Evolutionary conservation across 2,888 invertebrate species (phyloP).

Genomic region (Lobophora halterata): DNA sequence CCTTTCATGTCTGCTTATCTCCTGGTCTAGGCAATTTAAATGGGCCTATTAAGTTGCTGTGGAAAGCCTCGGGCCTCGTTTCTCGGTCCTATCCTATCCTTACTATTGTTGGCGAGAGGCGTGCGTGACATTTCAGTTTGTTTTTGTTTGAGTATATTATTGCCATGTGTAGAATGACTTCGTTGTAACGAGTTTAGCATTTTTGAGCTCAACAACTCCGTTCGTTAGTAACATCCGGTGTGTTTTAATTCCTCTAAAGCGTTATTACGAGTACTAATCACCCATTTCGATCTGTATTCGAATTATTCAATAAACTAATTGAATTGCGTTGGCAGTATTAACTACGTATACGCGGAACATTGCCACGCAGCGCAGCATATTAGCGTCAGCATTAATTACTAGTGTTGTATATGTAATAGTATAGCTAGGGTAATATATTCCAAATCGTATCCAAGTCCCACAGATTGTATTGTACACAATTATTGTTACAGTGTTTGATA

Average conservation of each 20-base stretch:
- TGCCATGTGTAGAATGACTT: conserved; percentile 10
- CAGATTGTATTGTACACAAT: conserved; percentile 9
- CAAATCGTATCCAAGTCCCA: conserved; percentile 20
- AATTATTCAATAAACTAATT: conserved; percentile 27
- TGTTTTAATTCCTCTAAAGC: conserved; percentile 5
- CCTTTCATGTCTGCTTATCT: conserved; percentile 76
- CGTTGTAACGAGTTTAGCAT: conserved; percentile 6
- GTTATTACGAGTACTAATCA: conserved; percentile 8
- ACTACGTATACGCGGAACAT: conserved; percentile 15
- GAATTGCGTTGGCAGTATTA: conserved; percentile 25
- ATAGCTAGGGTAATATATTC: conserved; percentile 28
- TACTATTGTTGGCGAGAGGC: conserved; percentile 23
- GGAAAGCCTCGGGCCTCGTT: conserved; percentile 31
- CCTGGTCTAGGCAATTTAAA: conserved; percentile 65
- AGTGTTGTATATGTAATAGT: no score
- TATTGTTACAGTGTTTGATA: conserved; percentile 12
- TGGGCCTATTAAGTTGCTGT: conserved; percentile 67
- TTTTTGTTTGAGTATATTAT: conserved; percentile 24
- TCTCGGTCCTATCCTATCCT: conserved; percentile 25
- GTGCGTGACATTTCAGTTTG: conserved; percentile 30
- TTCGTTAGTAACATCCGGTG: conserved; percentile 11
- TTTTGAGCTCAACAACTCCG: conserved; percentile 8
- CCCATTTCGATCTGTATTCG: conserved; percentile 8
- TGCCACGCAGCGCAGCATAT: conserved; percentile 23
- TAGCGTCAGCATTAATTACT: conserved; percentile 31